phyloP scores from a whole-genome alignment of 2,888 invertebrate genomes.

The Thumatha senex region DNA sequence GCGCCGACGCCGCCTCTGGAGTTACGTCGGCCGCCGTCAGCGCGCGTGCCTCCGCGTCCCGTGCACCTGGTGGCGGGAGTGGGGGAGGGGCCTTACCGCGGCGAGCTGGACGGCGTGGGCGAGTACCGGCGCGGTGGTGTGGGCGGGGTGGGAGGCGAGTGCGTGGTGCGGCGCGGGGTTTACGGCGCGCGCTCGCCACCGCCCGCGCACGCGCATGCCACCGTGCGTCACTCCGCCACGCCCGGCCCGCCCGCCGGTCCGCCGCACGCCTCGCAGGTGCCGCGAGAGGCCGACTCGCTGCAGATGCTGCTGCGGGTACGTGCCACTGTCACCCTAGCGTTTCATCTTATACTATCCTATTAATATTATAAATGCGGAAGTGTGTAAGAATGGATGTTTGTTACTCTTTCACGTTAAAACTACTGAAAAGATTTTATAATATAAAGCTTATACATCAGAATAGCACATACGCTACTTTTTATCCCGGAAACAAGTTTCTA shows the following conservation, averaged over 20 bases:
- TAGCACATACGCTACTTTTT: too few species aligned
- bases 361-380: too few species aligned
- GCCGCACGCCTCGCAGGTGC: slow-evolving; percentile 90
- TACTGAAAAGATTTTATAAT: too few species aligned
- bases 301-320: slow-evolving; percentile 89
- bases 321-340: slow-evolving; percentile 9
- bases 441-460: too few species aligned
- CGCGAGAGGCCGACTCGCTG: slow-evolving; percentile 92
- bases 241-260: slow-evolving; percentile 75
- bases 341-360: neutral
- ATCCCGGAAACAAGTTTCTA: too few species aligned
- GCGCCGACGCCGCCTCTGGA: slow-evolving; percentile 89
- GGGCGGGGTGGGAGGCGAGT: slow-evolving; percentile 27
- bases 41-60: slow-evolving; percentile 86
- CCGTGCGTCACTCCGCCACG: slow-evolving; percentile 33
- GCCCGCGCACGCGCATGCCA: slow-evolving; percentile 78
- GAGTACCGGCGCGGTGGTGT: slow-evolving; percentile 46
- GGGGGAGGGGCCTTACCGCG: slow-evolving; percentile 3
- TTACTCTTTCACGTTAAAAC: too few species aligned
- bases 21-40: slow-evolving; percentile 85
- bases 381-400: too few species aligned
- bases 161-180: slow-evolving; percentile 32
- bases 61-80: slow-evolving; percentile 85
- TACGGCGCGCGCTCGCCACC: slow-evolving; percentile 84
- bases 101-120: slow-evolving; percentile 60